Base-by-base conservation (phyloP, 2,888 invertebrate species). In the Heliconius aoede region DNA sequence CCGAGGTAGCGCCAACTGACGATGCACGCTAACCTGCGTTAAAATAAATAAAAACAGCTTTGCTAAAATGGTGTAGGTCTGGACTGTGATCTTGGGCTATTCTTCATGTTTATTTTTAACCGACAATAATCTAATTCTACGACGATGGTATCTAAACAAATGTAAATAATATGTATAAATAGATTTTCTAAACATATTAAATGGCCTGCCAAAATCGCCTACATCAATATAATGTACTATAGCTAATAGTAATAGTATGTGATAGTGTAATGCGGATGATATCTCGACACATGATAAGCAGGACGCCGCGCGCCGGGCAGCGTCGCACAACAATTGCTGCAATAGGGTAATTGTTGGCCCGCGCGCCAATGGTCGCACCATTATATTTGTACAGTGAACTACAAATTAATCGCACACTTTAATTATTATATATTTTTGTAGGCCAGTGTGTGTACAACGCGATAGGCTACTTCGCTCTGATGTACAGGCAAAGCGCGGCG, bases 241-340 rank as follows among this genome's bases (percentile, higher is more conserved):
- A n/a, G n/a, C n/a, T n/a, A n/a, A n/a, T 78, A 30, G 30, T 30
- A 64, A 28, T 74, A 9, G 74, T 32, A 69, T 65, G 30, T 72
- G 30, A 58, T 26, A 24, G 24, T 64, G 51, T 55, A 72, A 73
- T 75, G 74, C 68, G 77, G 58, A 79, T 79, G 78, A 69, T 61
- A 77, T 61, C 72, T 61, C 60, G 55, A 69, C 69, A 61, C 28
- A 61, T 82, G 82, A 82, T 83, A 80, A 80, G 81, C 83, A 80
- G 82, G 81, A 82, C 88, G 87, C 64, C 77, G 76, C 88, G 76
- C 88, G 87, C 58, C 77, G 76, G 74, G 73, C 73, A 89, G 89
- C 81, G 92, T 94, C 94, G 94, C 94, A 94, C 94, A 93, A 93
- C 94, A 94, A 94, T 94, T 93, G 93, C 86, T 88, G 85, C 93